phyloP scores from a whole-genome alignment of 1,140 invertebrate genomes.

The Leptoteleia sp. region DNA sequence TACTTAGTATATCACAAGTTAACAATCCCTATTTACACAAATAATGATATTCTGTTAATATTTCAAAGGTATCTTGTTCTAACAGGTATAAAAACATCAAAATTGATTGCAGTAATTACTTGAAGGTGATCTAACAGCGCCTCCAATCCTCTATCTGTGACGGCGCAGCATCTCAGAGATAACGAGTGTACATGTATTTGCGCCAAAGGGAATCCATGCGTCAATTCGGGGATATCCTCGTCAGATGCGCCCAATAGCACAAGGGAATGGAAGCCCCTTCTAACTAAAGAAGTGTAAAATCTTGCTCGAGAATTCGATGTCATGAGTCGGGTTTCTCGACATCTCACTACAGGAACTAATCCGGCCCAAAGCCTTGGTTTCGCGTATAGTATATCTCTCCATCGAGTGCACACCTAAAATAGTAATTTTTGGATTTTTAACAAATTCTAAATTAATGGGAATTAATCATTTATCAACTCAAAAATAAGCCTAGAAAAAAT shows the following conservation, averaged over 20 bases:
- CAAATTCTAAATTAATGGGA: too few relatives aligned
- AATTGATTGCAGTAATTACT: slow-evolving; percentile 80
- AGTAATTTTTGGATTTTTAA: too few relatives aligned
- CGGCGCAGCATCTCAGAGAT: slow-evolving; percentile 90
- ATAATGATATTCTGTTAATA: too few relatives aligned
- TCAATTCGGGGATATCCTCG: slow-evolving; percentile 93
- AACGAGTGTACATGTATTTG: slow-evolving; percentile 91
- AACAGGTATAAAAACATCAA: too few relatives aligned
- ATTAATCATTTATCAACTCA: too few relatives aligned
- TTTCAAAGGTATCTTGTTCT: too few relatives aligned
- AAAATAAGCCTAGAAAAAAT: too few relatives aligned
- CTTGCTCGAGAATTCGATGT: slow-evolving; percentile 85
- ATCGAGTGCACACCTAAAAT: slow-evolving; percentile 86
- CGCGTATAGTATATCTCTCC: slow-evolving; percentile 93
- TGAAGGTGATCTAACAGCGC: slow-evolving; percentile 91
- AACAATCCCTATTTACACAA: too few relatives aligned
- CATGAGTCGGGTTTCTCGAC: slow-evolving; percentile 87
- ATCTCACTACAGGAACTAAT: slow-evolving; percentile 90
- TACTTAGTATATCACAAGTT: too few relatives aligned
- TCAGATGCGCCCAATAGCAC: slow-evolving; percentile 92
- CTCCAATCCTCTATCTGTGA: slow-evolving; percentile 94
- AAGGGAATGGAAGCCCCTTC: slow-evolving; percentile 92
- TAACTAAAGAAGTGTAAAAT: slow-evolving; percentile 91
- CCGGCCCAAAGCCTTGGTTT: slow-evolving; percentile 92
- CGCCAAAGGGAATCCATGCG: slow-evolving; percentile 90